Base-by-base conservation (phyloP, 2,113 vertebrate genomes). In the Dascyllus trimaculatus region DNA sequence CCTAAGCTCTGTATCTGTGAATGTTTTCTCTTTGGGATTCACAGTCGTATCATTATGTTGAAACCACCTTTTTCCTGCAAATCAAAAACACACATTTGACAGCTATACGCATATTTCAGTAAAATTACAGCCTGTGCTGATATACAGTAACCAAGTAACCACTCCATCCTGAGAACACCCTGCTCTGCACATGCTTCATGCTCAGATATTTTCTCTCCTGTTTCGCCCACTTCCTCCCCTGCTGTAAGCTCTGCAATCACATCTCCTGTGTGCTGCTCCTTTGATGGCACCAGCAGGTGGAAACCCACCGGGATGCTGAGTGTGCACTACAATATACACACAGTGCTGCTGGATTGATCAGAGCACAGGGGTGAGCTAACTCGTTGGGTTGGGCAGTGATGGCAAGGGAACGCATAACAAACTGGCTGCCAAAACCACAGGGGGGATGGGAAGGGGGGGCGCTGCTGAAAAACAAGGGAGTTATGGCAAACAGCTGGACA, bases 241-340 rank as follows among this genome's bases (percentile, higher is more conserved):
- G 62, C 61, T 71, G 67, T 51, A 82, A 77, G 71, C 88, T 87
- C 75, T 49, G 69, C 82, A 88, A 84, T 88, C 89, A 85, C 71
- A 68, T 82, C 74, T 84, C 89, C 81, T 25, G 79, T 81, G 82
- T 67, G 84, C 76, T 48, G 79, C 64, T 78, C 58, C 78, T 88
- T 85, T 87, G 85, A 84, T 87, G 81, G 85, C 46, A 25, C 77
- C 80, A 85, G 82, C 85, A 87, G 88, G 85, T 85, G 84, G 89
- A 82, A 82, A 73, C 78, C 74, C 71, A 62, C 74, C 3, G 29
- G 76, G 87, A 81, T 79, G 81, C 84, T 82, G 86, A 87, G 87
- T 85, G 63, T 24, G 72, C 81, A 80, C 81, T 67, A 59, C 80
- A 74, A 69, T 62, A 57, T 25, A 46, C 69, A 68, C 54, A 26